Conservation (phyloP, 2,797 vertebrate genomes). For the Phoxinus dragarum region DNA sequence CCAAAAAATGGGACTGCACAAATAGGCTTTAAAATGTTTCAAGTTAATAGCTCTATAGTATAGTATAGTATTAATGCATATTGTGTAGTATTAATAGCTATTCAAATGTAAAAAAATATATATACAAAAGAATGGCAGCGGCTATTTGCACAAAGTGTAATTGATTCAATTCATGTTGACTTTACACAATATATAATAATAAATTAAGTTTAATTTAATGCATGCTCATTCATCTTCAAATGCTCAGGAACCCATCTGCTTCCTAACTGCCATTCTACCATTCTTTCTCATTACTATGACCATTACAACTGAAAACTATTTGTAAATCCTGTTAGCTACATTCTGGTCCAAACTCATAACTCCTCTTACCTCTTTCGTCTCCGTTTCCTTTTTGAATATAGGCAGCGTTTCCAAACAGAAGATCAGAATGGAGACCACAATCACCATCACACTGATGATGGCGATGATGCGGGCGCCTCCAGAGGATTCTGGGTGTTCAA, state of each 20-base stretch:
- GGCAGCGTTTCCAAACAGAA: conserved; percentile 96
- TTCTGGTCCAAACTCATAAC: not conserved
- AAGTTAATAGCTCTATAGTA: no score
- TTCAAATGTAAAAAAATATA: not conserved
- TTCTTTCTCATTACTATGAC: not conserved
- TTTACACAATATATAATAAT: not conserved
- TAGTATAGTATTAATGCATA: no score
- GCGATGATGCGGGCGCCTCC: conserved; percentile 87
- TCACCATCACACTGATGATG: conserved; percentile 93
- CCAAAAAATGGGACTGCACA: no score
- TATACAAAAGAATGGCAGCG: no score
- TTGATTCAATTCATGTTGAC: not conserved
- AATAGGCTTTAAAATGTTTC: no score
- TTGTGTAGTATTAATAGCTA: not conserved
- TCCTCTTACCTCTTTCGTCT: conserved; percentile 78
- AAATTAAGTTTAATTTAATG: not conserved
- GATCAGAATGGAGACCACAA: conserved; percentile 93
- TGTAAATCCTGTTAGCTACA: not conserved
- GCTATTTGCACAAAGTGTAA: no score
- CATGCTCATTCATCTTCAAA: not conserved
- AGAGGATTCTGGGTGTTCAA: conserved; percentile 94
- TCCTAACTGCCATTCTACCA: not conserved
- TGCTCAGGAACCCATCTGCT: not conserved
- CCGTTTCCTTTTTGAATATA: conserved; percentile 87
- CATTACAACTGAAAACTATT: not conserved